phyloP scores from a whole-genome alignment of 2,113 vertebrate species.

The Camelus dromedarius region DNA sequence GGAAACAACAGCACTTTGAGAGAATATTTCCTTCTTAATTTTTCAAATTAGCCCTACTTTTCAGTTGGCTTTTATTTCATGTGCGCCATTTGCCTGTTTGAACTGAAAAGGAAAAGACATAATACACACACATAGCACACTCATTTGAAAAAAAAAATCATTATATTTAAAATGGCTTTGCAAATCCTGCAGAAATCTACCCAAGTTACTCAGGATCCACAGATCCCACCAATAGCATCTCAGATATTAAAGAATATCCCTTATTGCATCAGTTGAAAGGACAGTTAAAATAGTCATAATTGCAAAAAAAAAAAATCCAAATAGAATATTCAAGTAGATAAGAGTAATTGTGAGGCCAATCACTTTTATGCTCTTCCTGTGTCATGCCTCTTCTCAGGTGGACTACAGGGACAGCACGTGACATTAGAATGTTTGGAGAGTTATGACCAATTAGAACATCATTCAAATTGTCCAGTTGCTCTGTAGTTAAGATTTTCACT shows the following conservation, averaged over 20 bases:
- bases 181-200: constrained; percentile 7
- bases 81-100: not conserved
- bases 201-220: not conserved
- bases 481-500: constrained; percentile 3
- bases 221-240: constrained; percentile 13
- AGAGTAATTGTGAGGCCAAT: constrained; percentile 29
- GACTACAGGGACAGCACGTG: not conserved
- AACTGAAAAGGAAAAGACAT: constrained; percentile 52
- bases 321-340: constrained; percentile 41
- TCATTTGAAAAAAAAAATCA: constrained; percentile 54
- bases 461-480: constrained; percentile 29
- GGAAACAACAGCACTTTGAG: constrained; percentile 36
- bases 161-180: constrained; percentile 62
- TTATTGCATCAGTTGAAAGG: constrained; percentile 51
- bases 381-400: not conserved
- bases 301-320: constrained; percentile 4
- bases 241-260: constrained; percentile 35
- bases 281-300: constrained; percentile 41
- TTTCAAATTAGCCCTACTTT: constrained; percentile 49
- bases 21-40: constrained; percentile 38
- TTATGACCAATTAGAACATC: constrained; percentile 34
- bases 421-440: constrained; percentile 36
- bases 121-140: not conserved
- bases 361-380: constrained; percentile 28
- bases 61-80: constrained; percentile 49